These are phyloP conservation scores for Stenotaenia linearis DNA, from an alignment of 2,888 invertebrate genomes.

Conservation along the genomic window DNA sequence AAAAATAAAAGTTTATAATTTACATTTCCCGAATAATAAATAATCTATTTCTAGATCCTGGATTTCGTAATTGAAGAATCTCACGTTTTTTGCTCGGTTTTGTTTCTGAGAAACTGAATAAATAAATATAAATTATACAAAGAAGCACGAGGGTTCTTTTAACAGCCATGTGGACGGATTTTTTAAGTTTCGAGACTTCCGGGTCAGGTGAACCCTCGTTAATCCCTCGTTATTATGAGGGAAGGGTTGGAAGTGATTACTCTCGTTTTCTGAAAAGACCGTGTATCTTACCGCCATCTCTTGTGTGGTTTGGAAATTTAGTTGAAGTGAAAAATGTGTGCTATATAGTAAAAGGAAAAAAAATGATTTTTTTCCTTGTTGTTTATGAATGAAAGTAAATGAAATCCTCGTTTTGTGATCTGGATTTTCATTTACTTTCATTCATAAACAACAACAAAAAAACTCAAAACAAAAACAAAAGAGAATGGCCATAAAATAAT, in stretches of 20 bases:
- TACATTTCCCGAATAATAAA: neutral
- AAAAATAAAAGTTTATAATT: neutral
- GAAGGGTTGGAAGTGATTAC: neutral
- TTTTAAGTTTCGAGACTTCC: neutral
- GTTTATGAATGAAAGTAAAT: too few relatives aligned
- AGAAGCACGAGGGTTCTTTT: neutral
- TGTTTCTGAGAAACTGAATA: neutral
- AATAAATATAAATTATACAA: neutral
- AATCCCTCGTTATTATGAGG: neutral
- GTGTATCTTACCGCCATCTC: too few relatives aligned
- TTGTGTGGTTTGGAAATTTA: neutral
- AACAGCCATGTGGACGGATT: neutral
- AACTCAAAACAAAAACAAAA: too few relatives aligned
- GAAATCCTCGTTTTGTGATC: too few relatives aligned
- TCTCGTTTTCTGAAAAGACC: neutral
- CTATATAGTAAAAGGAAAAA: too few relatives aligned
- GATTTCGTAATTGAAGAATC: neutral
- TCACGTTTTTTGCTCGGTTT: neutral
- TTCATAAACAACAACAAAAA: too few relatives aligned
- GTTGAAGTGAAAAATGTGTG: too few relatives aligned
- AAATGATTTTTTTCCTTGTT: too few relatives aligned
- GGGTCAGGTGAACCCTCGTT: neutral
- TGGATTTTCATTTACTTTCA: too few relatives aligned
- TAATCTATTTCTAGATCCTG: too few relatives aligned
- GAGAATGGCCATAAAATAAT: too few relatives aligned